phyloP scores from a whole-genome alignment of 2,888 invertebrate species.

The Eupithecia exiguata region DNA sequence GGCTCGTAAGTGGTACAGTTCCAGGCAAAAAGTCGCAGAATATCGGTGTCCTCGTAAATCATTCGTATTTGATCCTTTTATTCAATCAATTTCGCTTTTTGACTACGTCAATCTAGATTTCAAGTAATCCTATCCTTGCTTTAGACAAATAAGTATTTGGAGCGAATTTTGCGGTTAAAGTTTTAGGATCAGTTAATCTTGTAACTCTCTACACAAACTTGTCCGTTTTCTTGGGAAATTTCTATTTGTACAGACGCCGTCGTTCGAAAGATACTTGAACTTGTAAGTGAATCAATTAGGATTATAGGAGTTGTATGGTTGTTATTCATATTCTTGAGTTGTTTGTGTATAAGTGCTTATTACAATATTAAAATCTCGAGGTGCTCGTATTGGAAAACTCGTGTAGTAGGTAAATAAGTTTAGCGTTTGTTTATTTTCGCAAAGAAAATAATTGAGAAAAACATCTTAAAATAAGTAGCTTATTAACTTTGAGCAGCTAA shows the following conservation, averaged over 20 bases:
- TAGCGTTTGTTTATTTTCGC: not conserved
- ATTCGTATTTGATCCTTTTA: constrained; percentile 20
- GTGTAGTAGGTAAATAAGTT: not conserved
- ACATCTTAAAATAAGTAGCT: not conserved
- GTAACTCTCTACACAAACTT: constrained; percentile 19
- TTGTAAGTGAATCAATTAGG: constrained; percentile 21
- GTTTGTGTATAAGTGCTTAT: constrained; percentile 13
- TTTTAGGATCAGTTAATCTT: constrained; percentile 45
- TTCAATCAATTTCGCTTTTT: constrained; percentile 2
- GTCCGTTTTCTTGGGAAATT: constrained; percentile 42
- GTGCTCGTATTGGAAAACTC: constrained; percentile 16
- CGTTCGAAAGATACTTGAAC: constrained; percentile 2
- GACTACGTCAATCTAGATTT: not conserved
- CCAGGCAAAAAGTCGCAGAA: not conserved
- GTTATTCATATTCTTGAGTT: constrained; percentile 16
- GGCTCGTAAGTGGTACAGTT: constrained; percentile 34
- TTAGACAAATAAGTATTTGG: not conserved
- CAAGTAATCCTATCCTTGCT: constrained; percentile 32
- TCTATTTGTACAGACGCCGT: not conserved
- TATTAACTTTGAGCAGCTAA: not conserved
- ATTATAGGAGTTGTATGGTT: constrained; percentile 17
- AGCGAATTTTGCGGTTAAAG: not conserved
- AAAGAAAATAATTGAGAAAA: not conserved
- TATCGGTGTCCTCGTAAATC: constrained; percentile 8
- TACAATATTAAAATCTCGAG: constrained; percentile 20